phyloP scores from a whole-genome alignment of 2,888 invertebrate genomes.

The Cephus pygmeus region DNA sequence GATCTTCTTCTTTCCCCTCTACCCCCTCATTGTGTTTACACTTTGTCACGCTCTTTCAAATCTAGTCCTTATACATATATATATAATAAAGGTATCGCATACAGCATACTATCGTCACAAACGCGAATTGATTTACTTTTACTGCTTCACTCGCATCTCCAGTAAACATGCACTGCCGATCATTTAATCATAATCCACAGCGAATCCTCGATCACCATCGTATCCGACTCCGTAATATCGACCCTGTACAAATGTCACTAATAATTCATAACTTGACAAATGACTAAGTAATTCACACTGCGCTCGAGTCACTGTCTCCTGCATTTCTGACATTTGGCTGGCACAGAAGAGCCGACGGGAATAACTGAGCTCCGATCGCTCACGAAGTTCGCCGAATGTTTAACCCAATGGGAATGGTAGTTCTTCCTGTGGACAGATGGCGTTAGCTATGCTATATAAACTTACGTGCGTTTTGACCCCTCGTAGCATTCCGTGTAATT shows the following conservation, averaged over 20 bases:
- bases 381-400: not conserved
- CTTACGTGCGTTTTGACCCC: not conserved
- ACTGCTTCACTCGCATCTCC: not conserved
- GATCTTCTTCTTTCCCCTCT: not conserved
- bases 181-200: not conserved
- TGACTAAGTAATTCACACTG: not conserved
- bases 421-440: not conserved
- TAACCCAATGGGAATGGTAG: not conserved
- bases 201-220: not conserved
- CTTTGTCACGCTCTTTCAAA: not conserved
- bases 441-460: not conserved
- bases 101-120: not conserved
- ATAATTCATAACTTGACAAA: not conserved
- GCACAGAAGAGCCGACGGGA: not conserved
- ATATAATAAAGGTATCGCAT: not conserved
- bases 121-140: not conserved
- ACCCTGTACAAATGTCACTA: not conserved
- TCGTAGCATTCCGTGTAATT: not conserved
- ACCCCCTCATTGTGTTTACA: not conserved
- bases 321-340: not conserved
- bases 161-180: not conserved
- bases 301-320: not conserved
- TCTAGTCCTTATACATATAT: not conserved
- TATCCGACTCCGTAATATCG: not conserved
- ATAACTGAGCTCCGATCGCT: not conserved